phyloP scores from a whole-genome alignment of 2,797 vertebrate genomes.

The Sparus aurata region DNA sequence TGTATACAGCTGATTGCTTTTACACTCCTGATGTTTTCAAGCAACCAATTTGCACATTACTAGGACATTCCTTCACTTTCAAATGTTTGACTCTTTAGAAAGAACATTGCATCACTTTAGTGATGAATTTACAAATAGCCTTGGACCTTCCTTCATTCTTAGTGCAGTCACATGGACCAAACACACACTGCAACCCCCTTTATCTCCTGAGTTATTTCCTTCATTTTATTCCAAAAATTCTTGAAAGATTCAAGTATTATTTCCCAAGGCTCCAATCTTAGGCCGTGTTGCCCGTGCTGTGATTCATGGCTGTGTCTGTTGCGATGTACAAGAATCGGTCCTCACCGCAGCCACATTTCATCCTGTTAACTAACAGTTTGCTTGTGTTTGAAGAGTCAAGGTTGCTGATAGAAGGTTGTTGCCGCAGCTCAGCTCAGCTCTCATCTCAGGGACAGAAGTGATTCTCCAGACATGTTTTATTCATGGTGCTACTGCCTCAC shows the following conservation, averaged over 20 bases:
- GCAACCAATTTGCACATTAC: neutral
- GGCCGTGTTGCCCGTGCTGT: neutral
- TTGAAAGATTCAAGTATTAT: neutral
- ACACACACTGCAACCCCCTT: neutral
- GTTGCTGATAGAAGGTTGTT: slow-evolving; percentile 24
- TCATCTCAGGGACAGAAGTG: slow-evolving; percentile 19
- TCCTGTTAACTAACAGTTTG: slow-evolving; percentile 3
- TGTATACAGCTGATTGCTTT: neutral
- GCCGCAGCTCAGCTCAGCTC: slow-evolving; percentile 8
- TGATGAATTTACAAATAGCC: neutral
- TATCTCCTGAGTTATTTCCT: neutral
- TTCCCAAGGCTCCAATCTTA: neutral
- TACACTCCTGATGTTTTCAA: neutral
- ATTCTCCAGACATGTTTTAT: slow-evolving; percentile 39
- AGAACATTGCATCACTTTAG: too few species aligned
- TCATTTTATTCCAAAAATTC: neutral
- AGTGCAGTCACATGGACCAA: neutral
- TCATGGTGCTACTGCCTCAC: slow-evolving; percentile 6
- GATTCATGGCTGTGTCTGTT: slow-evolving; percentile 17
- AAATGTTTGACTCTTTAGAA: too few species aligned
- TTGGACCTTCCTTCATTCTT: neutral
- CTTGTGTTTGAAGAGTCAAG: slow-evolving; percentile 11
- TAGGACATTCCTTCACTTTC: neutral
- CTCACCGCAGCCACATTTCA: neutral
- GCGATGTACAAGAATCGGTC: neutral